A percentile compares a stretch with the other conserved stretches of the same genome.
Conservation (phyloP, 2,113 vertebrate genomes). For the Myrmecophaga tridactyla region DNA sequence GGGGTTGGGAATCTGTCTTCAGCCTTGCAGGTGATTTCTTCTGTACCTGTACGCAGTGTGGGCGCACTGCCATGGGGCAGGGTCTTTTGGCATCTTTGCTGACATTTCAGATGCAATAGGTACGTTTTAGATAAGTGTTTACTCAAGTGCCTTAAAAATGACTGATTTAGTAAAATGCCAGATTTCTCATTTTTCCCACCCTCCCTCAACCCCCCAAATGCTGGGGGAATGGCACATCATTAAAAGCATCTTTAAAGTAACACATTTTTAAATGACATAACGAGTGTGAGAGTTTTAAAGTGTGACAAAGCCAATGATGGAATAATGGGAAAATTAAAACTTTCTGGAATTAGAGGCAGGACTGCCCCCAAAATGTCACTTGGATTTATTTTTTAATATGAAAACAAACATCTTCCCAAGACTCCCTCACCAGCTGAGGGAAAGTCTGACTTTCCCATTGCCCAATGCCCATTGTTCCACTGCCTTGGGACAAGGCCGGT, state of each 20-base stretch:
- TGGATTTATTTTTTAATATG: not conserved
- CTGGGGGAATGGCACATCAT: not conserved
- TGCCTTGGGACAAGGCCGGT: no score
- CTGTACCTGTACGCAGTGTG: accelerated
- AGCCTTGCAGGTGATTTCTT: not conserved
- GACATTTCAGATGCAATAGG: not conserved
- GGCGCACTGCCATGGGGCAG: not conserved
- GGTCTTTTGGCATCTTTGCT: accelerated
- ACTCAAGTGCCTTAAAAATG: not conserved
- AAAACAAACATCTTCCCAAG: not conserved
- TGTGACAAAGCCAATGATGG: not conserved
- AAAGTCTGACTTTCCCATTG: accelerated
- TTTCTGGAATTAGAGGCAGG: not conserved
- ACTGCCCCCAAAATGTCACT: not conserved
- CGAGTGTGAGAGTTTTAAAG: not conserved
- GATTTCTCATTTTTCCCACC: not conserved
- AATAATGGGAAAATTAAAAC: not conserved
- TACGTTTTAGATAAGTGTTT: not conserved
- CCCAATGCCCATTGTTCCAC: no score
- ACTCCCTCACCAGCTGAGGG: accelerated
- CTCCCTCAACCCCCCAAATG: not conserved
- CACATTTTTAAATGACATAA: not conserved
- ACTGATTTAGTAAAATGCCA: not conserved
- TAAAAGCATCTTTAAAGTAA: not conserved
- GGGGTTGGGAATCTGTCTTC: not conserved